Conservation (phyloP, 92 coral and sea anemone species). For the Parazoanthus darwini region DNA sequence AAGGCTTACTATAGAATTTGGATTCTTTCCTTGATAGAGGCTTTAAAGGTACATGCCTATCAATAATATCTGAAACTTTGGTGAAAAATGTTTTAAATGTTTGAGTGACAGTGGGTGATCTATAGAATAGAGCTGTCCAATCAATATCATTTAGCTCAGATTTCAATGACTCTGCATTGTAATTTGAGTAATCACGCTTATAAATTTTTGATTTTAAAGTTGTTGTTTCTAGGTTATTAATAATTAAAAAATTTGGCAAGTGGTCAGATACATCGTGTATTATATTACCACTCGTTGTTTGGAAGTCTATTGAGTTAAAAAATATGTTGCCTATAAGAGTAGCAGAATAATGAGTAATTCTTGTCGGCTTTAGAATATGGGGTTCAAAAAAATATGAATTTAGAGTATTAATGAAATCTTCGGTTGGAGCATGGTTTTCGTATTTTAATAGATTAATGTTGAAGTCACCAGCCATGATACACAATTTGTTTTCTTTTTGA, state of each 20-base stretch:
- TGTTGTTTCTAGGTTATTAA: neutral
- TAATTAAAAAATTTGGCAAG: constrained; percentile 9
- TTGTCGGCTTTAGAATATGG: constrained; percentile 23
- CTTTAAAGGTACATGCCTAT: neutral
- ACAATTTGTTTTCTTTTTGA: constrained; percentile 23
- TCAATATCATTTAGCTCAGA: constrained; percentile 8
- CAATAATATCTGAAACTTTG: neutral
- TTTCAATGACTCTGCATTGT: neutral
- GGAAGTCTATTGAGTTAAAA: constrained; percentile 21
- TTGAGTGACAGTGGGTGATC: constrained; percentile 3
- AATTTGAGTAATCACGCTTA: constrained; percentile 27
- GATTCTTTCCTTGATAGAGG: neutral
- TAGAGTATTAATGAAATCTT: constrained; percentile 23
- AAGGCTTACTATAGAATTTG: neutral
- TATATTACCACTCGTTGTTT: constrained; percentile 37
- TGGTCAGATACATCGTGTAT: constrained; percentile 17
- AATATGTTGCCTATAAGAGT: constrained; percentile 25
- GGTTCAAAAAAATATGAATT: constrained; percentile 34
- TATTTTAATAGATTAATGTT: constrained; percentile 35
- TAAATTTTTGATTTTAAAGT: neutral
- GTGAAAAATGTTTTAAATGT: neutral
- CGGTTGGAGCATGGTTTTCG: constrained; percentile 20
- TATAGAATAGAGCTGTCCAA: constrained; percentile 8
- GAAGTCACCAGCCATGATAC: constrained; percentile 35
- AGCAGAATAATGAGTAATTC: constrained; percentile 41